Conservation (phyloP, 2,888 invertebrate genomes). For the Thereva unica region DNA sequence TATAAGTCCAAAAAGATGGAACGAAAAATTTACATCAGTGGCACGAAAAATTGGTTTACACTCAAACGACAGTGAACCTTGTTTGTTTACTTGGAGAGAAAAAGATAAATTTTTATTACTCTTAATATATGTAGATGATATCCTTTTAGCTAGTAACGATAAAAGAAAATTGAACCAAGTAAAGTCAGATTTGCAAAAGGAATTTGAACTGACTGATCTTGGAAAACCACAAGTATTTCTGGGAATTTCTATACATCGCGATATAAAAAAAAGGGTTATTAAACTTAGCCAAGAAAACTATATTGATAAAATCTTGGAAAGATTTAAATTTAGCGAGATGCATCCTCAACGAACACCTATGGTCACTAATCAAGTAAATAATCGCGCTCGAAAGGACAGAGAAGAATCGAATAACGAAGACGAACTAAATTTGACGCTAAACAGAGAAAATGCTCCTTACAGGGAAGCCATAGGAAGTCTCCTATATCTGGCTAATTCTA, state of each 20-base stretch:
- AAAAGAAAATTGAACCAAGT: neutral
- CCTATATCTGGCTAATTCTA: too few relatives aligned
- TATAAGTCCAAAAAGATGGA: constrained; percentile 6
- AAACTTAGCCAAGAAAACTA: neutral
- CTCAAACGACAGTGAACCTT: neutral
- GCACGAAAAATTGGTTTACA: neutral
- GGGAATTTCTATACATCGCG: neutral
- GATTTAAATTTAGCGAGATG: neutral
- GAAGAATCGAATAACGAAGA: neutral
- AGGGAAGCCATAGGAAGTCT: neutral
- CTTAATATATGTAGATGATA: constrained; percentile 1
- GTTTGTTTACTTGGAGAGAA: neutral
- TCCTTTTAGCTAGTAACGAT: neutral
- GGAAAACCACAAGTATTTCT: constrained; percentile 1
- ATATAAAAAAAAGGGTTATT: neutral
- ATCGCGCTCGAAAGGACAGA: neutral
- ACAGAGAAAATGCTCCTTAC: neutral
- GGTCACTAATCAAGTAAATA: neutral
- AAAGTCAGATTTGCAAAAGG: neutral
- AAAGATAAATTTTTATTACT: neutral
- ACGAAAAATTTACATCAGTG: constrained; percentile 2
- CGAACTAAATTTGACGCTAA: neutral
- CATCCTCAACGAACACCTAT: constrained; percentile 2
- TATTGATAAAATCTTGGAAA: neutral
- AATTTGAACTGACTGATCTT: neutral